These are phyloP conservation scores for Drosophila teissieri DNA, from an alignment of 1,140 invertebrate species.

Conservation along the genomic window DNA sequence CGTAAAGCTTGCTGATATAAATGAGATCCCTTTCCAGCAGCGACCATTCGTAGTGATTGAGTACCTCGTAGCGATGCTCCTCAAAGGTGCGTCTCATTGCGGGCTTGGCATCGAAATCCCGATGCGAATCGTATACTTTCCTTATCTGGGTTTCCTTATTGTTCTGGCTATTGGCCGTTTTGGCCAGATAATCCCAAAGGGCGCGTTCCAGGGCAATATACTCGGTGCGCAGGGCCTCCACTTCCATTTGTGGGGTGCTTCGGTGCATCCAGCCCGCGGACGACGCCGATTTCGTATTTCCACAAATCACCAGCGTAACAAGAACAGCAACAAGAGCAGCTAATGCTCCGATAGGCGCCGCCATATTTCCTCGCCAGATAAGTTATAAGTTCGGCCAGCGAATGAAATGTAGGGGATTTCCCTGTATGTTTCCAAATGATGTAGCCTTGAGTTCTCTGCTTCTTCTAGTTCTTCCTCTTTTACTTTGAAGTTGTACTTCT, in stretches of 20 bases:
- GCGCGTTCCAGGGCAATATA: conserved; percentile 84
- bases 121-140: conserved; percentile 73
- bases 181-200: conserved; percentile 72
- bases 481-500: neutral
- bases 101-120: conserved; percentile 53
- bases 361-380: conserved; percentile 24
- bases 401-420: conserved; percentile 16
- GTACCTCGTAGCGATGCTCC: conserved; percentile 56
- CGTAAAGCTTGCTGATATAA: conserved; percentile 68
- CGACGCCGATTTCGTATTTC: neutral
- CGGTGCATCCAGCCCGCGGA: conserved; percentile 14
- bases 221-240: conserved; percentile 86
- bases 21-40: conserved; percentile 68
- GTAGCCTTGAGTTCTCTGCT: conserved; percentile 11
- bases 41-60: conserved; percentile 79
- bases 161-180: conserved; percentile 58
- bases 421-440: neutral
- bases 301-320: conserved; percentile 16
- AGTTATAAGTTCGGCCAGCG: conserved; percentile 20
- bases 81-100: conserved; percentile 49
- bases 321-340: conserved; percentile 9
- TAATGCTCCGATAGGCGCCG: conserved; percentile 22
- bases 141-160: conserved; percentile 67
- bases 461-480: neutral
- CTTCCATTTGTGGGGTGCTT: conserved; percentile 42